Percentiles rank a stretch among this genome's conserved stretches.
Conservation (phyloP, 1,140 invertebrate species). For the Atta cephalotes region DNA sequence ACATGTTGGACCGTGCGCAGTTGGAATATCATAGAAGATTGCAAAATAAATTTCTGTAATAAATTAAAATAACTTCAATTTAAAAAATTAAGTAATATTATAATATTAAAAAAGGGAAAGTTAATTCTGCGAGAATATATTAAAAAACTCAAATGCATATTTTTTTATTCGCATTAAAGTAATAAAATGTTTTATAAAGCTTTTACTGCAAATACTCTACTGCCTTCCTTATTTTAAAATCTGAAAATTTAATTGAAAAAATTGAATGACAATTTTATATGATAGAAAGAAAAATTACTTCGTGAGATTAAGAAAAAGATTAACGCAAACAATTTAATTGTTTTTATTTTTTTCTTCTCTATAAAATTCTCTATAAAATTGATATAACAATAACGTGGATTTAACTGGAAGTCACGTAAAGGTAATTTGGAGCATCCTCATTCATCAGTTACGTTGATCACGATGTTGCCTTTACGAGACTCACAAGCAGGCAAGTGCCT, state of each 20-base stretch:
- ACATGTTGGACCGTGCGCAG: background rate
- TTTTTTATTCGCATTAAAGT: background rate
- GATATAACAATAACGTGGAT: background rate
- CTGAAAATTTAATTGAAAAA: background rate
- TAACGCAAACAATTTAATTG: background rate
- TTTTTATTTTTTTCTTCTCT: background rate
- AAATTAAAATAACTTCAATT: background rate
- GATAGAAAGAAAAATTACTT: background rate
- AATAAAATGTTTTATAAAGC: constrained; percentile 1
- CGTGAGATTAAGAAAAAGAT: background rate
- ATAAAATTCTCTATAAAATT: background rate
- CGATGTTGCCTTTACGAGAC: constrained; percentile 13
- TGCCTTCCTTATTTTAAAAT: background rate
- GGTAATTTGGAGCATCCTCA: constrained; percentile 1
- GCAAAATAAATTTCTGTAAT: constrained; percentile 20
- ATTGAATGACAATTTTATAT: background rate
- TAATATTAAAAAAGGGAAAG: background rate
- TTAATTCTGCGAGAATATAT: background rate
- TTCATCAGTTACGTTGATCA: constrained; percentile 39
- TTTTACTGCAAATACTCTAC: background rate
- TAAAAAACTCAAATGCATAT: background rate
- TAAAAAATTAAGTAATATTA: background rate
- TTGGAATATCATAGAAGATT: constrained; percentile 25
- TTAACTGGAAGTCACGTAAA: constrained; percentile 5
- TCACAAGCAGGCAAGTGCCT: constrained; percentile 5